These are phyloP conservation scores for Probosciger aterrimus DNA, from an alignment of 2,113 vertebrate genomes.

Conservation along the genomic window DNA sequence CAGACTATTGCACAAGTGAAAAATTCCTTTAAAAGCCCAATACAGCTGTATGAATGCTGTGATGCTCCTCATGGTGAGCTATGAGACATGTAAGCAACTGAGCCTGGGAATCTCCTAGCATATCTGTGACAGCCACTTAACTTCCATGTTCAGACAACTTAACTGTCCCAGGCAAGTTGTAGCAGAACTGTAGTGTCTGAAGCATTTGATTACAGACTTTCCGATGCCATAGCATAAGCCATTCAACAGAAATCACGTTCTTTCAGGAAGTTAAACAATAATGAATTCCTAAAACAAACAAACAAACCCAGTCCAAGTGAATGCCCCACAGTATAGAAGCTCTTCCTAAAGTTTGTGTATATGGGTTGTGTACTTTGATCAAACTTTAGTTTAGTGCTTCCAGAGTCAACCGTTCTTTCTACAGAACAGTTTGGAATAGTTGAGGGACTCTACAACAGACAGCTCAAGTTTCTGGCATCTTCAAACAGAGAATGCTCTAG, in stretches of 20 bases:
- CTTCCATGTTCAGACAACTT: background rate
- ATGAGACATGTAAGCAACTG: background rate
- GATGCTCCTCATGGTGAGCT: background rate
- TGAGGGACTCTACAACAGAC: background rate
- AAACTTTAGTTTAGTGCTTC: background rate
- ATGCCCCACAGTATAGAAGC: rapidly evolving
- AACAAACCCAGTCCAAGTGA: background rate
- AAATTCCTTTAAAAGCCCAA: background rate
- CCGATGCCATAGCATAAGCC: background rate
- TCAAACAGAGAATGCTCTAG: background rate
- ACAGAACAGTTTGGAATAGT: background rate
- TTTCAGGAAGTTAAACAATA: background rate
- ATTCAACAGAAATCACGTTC: background rate
- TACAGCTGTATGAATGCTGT: background rate
- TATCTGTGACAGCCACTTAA: background rate
- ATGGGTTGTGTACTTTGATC: background rate
- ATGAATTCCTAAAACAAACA: background rate
- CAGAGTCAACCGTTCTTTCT: background rate
- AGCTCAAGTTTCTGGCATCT: background rate
- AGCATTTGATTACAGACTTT: background rate
- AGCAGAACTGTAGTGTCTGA: background rate
- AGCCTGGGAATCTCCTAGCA: background rate
- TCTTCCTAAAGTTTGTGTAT: background rate
- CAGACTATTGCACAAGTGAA: background rate
- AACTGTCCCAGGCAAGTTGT: background rate